These are phyloP conservation scores for Prunella strophiata DNA, from an alignment of 2,797 vertebrate species.

Conservation along the genomic window DNA sequence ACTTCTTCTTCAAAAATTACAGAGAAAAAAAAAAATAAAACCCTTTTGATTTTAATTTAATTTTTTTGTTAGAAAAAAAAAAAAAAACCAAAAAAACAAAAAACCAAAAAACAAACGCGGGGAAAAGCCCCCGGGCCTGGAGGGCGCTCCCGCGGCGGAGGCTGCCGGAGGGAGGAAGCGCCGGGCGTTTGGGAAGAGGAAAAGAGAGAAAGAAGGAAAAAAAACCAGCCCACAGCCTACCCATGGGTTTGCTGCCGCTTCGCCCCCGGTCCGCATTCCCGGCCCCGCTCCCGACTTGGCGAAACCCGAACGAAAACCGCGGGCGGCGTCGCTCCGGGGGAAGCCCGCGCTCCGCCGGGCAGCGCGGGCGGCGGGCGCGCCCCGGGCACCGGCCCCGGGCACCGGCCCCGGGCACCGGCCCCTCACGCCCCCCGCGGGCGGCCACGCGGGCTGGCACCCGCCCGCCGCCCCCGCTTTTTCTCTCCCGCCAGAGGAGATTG, in stretches of 20 bases:
- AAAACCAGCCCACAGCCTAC: not conserved
- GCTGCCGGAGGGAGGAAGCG: not conserved
- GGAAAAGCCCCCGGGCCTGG: not conserved
- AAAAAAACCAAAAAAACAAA: not conserved
- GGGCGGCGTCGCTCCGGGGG: not conserved
- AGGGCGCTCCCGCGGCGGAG: not conserved
- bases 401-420: not conserved
- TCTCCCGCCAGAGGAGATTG: not conserved
- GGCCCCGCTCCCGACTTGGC: not conserved
- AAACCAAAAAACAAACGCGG: not conserved
- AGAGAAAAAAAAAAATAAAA: not conserved
- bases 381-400: not conserved
- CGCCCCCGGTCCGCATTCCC: not conserved
- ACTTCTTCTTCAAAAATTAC: not conserved
- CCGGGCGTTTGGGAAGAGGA: not conserved
- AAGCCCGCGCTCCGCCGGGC: not conserved
- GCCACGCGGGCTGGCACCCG: not conserved
- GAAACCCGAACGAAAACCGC: not conserved
- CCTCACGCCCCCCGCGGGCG: not conserved
- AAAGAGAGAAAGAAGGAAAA: not conserved
- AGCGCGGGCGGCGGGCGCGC: not conserved
- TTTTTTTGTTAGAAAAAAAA: not conserved
- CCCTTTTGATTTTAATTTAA: not conserved
- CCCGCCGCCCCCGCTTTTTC: not conserved
- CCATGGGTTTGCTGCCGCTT: not conserved